phyloP scores from a whole-genome alignment of 2,113 vertebrate species.

The Pterocles gutturalis region DNA sequence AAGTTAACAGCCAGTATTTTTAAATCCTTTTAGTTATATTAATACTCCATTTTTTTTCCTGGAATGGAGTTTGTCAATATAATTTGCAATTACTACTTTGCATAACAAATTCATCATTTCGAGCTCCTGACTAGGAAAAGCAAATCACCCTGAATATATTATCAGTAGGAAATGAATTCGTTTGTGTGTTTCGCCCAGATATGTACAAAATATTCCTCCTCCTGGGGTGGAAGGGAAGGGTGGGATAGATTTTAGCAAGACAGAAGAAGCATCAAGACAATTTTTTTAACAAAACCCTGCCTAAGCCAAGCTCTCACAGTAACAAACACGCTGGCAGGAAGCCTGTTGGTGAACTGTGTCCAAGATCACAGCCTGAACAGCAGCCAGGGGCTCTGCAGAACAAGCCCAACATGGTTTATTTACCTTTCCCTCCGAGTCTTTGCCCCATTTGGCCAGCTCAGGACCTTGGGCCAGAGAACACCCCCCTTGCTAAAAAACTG shows the following conservation, averaged over 20 bases:
- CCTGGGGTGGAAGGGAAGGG: slow-evolving; percentile 13
- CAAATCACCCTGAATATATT: slow-evolving; percentile 64
- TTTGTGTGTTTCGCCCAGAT: slow-evolving; percentile 62
- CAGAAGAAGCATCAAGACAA: slow-evolving; percentile 56
- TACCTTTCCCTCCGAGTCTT: slow-evolving; percentile 69
- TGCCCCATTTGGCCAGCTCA: accelerated
- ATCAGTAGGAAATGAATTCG: slow-evolving; percentile 48
- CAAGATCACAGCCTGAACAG: slow-evolving; percentile 61
- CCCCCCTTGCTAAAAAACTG: slow-evolving; percentile 21
- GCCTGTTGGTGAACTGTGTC: slow-evolving; percentile 53
- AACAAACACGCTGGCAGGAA: slow-evolving; percentile 72
- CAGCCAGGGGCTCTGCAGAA: slow-evolving; percentile 58
- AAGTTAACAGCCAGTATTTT: slow-evolving; percentile 54
- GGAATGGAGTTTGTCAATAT: slow-evolving; percentile 51
- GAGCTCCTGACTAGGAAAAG: slow-evolving; percentile 41
- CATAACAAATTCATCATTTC: slow-evolving; percentile 65
- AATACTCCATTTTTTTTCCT: slow-evolving; percentile 22
- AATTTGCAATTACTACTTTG: slow-evolving; percentile 68
- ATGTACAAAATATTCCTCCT: slow-evolving; percentile 46
- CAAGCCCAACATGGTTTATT: slow-evolving; percentile 20
- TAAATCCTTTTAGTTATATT: slow-evolving; percentile 65
- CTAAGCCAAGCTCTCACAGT: slow-evolving; percentile 48
- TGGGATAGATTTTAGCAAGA: slow-evolving; percentile 48
- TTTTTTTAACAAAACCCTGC: slow-evolving; percentile 66
- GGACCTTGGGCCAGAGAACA: neutral